Evolutionary conservation across 2,797 vertebrate species (phyloP).

Genomic region (Eremophila alpestris): DNA sequence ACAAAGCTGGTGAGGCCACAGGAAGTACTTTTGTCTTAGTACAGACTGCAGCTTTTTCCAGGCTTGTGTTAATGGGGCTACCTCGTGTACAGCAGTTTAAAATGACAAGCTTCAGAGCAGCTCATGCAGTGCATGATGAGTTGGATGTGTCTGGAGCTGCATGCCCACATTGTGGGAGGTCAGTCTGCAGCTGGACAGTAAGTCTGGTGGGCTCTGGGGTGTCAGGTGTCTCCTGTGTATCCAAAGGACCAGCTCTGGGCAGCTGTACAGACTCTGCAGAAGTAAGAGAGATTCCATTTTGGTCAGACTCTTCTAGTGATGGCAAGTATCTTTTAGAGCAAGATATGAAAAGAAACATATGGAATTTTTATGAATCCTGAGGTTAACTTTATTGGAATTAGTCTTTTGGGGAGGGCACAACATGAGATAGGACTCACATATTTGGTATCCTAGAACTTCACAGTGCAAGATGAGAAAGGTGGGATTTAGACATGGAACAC

Average conservation of each 20-base stretch:
- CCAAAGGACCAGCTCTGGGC: neutral
- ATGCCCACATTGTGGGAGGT: neutral
- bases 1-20: neutral
- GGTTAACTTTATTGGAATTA: neutral
- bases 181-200: neutral
- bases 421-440: neutral
- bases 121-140: neutral
- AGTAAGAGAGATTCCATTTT: neutral
- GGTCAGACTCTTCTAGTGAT: neutral
- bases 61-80: neutral
- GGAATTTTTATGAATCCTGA: neutral
- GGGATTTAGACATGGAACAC: neutral
- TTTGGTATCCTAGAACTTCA: neutral
- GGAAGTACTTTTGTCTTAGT: neutral
- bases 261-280: neutral
- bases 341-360: neutral
- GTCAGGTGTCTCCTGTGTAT: neutral
- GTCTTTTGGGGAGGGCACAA: neutral
- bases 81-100: neutral
- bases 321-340: neutral
- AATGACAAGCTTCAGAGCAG: neutral
- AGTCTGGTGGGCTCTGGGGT: neutral
- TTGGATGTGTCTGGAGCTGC: neutral
- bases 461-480: neutral
- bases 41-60: neutral